Evolutionary conservation across 1,140 invertebrate species (phyloP), one percentile per base, ranked within the genome.

Genomic region (Hycleus phaleratus): DNA sequence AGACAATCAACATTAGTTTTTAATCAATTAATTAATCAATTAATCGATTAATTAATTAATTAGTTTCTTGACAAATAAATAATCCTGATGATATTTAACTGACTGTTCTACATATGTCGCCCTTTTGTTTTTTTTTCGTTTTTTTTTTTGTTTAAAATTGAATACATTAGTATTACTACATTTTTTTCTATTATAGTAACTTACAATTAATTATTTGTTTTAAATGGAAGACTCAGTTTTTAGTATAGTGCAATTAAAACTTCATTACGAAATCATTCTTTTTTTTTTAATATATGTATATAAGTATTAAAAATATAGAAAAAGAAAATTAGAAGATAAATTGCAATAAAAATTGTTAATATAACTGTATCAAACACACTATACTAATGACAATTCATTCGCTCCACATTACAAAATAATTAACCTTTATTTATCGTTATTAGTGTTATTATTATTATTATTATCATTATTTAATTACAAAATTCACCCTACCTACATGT

Each of bases 121-220:
- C 10, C 11, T 7, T 42, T 7, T 42, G 4, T 42, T 42, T 42
- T 42, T 42, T 18, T 12, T 58, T 8, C 18, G 18, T 1, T 18
- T 18, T 18, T 18, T 18, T 46, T 46, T 9, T 46, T 46, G 12
- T 26, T 46, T 61, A 60, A 59, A 67, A 65, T 65, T 65, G 64
- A 64, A 62, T 68, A 67, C 60, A 61, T 64, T 61, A 57, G 55
- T 63, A 54, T 58, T 60, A 58, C 59, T 62, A 61, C 55, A 58
- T 61, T 49, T 42, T 53, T 54, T 55, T 56, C 59, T 52, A 56
- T 51, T 46, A 46, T 55, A 55, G 54, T 65, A 58, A 67, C 71
- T 73, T 73, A 73, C 64, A 71, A 67, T 67, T 73, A 68, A 73
- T 73, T 73, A 73, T 73, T 71, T 73, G 71, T 73, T 69, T 71